Conservation (phyloP, 2,113 vertebrate genomes). For the Trichechus manatus region DNA sequence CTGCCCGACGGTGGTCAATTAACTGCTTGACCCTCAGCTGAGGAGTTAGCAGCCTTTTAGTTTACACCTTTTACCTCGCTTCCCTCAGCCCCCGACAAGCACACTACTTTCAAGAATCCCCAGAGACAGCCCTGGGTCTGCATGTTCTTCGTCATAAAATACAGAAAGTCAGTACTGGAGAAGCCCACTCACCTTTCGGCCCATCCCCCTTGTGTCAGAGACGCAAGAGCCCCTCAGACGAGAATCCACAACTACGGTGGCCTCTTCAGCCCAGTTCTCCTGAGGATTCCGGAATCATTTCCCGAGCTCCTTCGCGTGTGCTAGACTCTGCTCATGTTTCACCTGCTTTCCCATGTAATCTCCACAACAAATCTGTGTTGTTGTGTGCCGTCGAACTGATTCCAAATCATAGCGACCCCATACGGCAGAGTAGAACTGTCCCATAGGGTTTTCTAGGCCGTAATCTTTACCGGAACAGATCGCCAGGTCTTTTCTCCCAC, state of each 20-base stretch:
- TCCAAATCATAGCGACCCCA: background rate
- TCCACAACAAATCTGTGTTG: background rate
- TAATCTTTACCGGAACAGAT: background rate
- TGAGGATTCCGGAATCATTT: background rate
- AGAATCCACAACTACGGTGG: background rate
- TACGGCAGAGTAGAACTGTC: background rate
- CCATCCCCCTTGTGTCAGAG: background rate
- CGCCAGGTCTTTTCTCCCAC: background rate
- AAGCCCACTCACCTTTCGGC: background rate
- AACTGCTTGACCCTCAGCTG: background rate
- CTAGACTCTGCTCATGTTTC: background rate
- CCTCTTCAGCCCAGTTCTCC: background rate
- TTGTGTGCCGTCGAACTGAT: background rate
- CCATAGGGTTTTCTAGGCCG: background rate
- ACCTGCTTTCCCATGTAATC: no score
- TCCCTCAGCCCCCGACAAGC: background rate
- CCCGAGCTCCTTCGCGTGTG: accelerated
- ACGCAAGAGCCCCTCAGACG: background rate
- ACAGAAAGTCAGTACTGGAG: background rate
- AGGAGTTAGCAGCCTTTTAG: background rate
- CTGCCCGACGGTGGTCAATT: background rate
- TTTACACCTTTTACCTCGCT: background rate
- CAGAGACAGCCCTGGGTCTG: background rate
- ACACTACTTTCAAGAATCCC: background rate
- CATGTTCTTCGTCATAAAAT: background rate